Evolutionary conservation across 2,888 invertebrate genomes (phyloP).

Genomic region (Tenthredo scrophulariae): DNA sequence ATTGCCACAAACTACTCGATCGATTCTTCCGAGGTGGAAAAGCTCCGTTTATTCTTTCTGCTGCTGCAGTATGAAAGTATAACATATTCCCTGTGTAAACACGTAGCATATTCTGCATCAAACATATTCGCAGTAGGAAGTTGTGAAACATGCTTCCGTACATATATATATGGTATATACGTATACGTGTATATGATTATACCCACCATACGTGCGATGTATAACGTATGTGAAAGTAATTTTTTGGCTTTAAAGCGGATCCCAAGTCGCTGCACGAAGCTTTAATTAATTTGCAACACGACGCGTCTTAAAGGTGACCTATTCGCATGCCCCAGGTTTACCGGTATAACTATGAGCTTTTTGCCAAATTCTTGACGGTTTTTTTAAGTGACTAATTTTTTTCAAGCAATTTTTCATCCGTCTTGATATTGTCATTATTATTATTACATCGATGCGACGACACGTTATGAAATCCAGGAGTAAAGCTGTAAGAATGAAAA

Average conservation of each 20-base stretch:
- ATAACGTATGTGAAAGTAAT: background rate
- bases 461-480: background rate
- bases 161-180: background rate
- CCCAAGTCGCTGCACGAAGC: slow-evolving; percentile 38
- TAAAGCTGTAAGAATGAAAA: slow-evolving; percentile 26
- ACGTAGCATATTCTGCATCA: background rate
- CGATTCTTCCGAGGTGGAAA: background rate
- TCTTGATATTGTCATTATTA: background rate
- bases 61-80: background rate
- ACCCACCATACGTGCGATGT: background rate
- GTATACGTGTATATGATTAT: background rate
- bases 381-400: background rate
- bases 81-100: background rate
- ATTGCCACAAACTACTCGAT: background rate
- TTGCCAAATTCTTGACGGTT: background rate
- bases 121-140: background rate
- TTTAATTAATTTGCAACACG: slow-evolving; percentile 46
- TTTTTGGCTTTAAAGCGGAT: slow-evolving; percentile 28
- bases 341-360: background rate
- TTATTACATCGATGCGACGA: background rate
- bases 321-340: background rate
- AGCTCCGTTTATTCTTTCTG: background rate
- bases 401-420: background rate
- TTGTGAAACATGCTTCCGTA: background rate
- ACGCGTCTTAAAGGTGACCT: slow-evolving; percentile 45